Conservation (phyloP, 2,888 invertebrate genomes). For the Hirtodrosophila cameraria region DNA sequence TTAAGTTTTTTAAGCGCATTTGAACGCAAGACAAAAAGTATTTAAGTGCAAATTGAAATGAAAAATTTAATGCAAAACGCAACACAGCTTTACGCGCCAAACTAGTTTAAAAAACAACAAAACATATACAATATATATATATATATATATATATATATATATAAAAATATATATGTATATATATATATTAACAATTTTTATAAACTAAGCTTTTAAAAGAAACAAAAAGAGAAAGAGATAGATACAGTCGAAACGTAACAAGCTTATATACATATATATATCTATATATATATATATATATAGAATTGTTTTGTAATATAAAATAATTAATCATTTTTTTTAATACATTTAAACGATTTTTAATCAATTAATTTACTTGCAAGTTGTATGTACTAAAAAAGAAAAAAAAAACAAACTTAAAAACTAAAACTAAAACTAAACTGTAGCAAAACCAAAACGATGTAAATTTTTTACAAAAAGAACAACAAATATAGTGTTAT, state of each 20-base stretch:
- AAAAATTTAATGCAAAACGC: slow-evolving; percentile 63
- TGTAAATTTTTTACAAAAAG: slow-evolving; percentile 69
- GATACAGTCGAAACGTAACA: slow-evolving; percentile 53
- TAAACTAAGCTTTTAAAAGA: slow-evolving; percentile 56
- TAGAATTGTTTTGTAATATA: slow-evolving; percentile 65
- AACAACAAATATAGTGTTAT: slow-evolving; percentile 62
- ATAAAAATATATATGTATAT: slow-evolving; percentile 45
- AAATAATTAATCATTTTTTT: slow-evolving; percentile 54
- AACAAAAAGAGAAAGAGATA: slow-evolving; percentile 18
- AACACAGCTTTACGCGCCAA: slow-evolving; percentile 78
- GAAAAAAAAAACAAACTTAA: too few species aligned
- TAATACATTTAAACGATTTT: slow-evolving; percentile 44
- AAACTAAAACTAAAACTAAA: slow-evolving; percentile 36
- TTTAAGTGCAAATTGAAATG: slow-evolving; percentile 66
- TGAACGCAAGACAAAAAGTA: slow-evolving; percentile 68
- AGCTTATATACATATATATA: slow-evolving; percentile 53
- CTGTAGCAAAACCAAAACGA: slow-evolving; percentile 71
- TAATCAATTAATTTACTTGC: slow-evolving; percentile 61
- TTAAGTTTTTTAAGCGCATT: slow-evolving; percentile 70
- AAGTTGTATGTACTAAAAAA: slow-evolving; percentile 69
- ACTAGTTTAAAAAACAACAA: slow-evolving; percentile 73
- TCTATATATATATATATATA: slow-evolving; percentile 50
- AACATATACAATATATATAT: slow-evolving; percentile 41
- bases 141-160: slow-evolving; percentile 35
- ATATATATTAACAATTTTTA: slow-evolving; percentile 60